Evolutionary conservation across 2,797 vertebrate genomes (phyloP).

Genomic region (Gallinago solitaria): DNA sequence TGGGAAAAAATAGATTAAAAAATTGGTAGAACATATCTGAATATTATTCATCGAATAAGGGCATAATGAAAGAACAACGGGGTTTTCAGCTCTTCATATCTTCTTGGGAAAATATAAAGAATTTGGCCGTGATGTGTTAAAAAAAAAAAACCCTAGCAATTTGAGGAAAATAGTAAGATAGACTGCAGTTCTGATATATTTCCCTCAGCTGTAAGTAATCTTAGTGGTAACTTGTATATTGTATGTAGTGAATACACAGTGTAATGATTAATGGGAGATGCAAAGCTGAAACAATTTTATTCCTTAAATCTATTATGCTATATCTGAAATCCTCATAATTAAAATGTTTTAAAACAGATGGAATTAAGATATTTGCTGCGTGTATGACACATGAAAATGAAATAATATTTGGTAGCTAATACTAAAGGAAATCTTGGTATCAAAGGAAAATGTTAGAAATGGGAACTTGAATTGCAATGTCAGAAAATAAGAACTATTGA

Average conservation of each 20-base stretch:
- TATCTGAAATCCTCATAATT: neutral
- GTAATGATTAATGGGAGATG: neutral
- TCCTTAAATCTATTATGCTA: neutral
- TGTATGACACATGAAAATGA: neutral
- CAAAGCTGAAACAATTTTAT: neutral
- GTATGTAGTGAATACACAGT: neutral
- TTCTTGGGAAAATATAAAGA: neutral
- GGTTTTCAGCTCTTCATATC: neutral
- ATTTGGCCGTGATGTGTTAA: neutral
- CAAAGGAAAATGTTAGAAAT: neutral
- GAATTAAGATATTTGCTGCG: neutral
- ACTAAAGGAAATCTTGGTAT: neutral
- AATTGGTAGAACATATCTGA: neutral
- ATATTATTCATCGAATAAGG: neutral
- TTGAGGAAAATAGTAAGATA: neutral
- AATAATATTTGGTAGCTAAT: neutral
- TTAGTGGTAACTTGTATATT: neutral
- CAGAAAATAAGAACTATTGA: slow-evolving; percentile 33
- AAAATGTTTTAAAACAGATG: neutral
- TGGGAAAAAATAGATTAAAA: neutral
- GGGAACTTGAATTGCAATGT: neutral
- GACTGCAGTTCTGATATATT: neutral
- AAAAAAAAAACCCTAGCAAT: neutral
- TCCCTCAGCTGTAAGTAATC: neutral
- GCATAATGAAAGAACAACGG: neutral